phyloP scores from a whole-genome alignment of 2,797 vertebrate genomes.

The Tadarida brasiliensis region DNA sequence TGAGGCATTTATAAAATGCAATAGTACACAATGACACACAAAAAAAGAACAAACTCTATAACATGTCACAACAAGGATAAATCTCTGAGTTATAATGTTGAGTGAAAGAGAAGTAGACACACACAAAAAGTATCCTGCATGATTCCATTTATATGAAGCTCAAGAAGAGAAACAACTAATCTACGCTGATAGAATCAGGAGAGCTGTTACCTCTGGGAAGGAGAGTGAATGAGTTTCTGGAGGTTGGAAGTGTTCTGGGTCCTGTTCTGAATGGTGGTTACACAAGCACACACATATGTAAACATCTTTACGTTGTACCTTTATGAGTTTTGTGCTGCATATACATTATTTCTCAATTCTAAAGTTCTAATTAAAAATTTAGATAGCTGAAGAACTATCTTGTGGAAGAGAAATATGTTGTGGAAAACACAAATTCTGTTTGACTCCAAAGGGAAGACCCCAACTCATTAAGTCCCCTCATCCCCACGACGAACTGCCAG shows the following conservation, averaged over 20 bases:
- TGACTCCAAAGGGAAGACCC: not conserved
- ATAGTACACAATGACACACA: not conserved
- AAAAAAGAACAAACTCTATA: constrained; percentile 4
- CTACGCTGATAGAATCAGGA: not conserved
- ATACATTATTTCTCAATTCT: not conserved
- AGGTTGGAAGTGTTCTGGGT: not conserved
- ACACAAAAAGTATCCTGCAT: not conserved
- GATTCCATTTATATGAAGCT: not conserved
- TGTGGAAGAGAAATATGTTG: not conserved
- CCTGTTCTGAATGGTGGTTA: not conserved
- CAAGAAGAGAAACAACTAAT: not conserved
- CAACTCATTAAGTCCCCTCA: not conserved
- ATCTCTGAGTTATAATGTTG: not conserved
- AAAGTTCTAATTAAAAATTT: not conserved
- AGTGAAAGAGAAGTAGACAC: not conserved
- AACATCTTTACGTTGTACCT: not conserved
- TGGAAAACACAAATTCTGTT: not conserved
- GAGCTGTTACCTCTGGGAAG: not conserved
- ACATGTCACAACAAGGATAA: not conserved
- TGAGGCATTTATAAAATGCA: not conserved
- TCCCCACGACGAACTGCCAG: not conserved
- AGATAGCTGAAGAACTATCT: not conserved
- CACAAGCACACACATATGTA: not conserved
- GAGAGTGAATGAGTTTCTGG: not conserved
- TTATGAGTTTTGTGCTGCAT: not conserved